Percentiles rank a stretch among this genome's conserved stretches.
phyloP scores from a whole-genome alignment of 2,797 vertebrate species.

The Hapalemur alaotrensis region DNA sequence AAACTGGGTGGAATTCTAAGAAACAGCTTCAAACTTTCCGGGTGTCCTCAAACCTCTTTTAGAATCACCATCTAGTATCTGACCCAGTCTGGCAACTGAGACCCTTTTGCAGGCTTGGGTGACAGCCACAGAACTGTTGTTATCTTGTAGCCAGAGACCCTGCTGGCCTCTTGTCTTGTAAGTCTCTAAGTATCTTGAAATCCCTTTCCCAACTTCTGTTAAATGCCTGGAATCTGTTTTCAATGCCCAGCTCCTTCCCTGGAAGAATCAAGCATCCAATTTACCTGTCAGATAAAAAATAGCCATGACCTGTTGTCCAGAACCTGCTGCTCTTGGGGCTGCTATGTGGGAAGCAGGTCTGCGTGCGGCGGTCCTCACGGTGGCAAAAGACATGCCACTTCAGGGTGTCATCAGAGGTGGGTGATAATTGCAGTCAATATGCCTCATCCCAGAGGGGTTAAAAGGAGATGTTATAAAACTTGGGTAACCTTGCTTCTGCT shows the following conservation, averaged over 20 bases:
- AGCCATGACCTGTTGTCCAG: slow-evolving; percentile 43
- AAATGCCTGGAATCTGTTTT: slow-evolving; percentile 41
- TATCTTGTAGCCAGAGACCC: neutral
- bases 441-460: slow-evolving; percentile 84
- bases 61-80: neutral
- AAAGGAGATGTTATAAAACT: slow-evolving; percentile 87
- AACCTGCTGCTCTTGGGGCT: slow-evolving; percentile 44
- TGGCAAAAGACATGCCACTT: slow-evolving; percentile 73
- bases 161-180: slow-evolving; percentile 4
- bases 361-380: slow-evolving; percentile 79
- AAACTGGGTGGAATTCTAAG: neutral
- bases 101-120: neutral
- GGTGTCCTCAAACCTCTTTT: neutral
- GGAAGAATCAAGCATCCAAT: slow-evolving; percentile 38
- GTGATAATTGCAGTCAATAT: slow-evolving; percentile 83
- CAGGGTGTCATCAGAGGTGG: slow-evolving; percentile 77
- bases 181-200: slow-evolving; percentile 41
- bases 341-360: slow-evolving; percentile 18
- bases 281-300: slow-evolving; percentile 41
- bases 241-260: slow-evolving; percentile 26
- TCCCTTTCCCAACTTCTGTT: neutral
- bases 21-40: neutral
- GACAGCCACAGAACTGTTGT: neutral
- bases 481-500: slow-evolving; percentile 78
- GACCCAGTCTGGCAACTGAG: neutral